phyloP scores from a whole-genome alignment of 2,113 vertebrate genomes.

The Cyanoramphus novaezelandiae region DNA sequence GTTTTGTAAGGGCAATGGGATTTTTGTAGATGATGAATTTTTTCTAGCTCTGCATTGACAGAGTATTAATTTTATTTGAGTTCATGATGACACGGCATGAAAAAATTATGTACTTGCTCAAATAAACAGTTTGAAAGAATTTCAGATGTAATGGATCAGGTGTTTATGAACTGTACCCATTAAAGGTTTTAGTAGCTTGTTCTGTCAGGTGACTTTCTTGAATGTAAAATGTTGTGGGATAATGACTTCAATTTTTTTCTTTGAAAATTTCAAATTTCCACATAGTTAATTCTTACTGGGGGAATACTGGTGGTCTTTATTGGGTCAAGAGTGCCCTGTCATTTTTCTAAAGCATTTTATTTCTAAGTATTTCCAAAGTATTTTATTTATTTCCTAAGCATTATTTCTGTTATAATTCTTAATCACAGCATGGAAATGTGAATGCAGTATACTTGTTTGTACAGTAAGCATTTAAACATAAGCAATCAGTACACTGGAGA shows the following conservation, averaged over 20 bases:
- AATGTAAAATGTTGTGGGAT: constrained; percentile 3
- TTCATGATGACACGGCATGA: constrained; percentile 5
- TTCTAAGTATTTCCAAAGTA: constrained; percentile 12
- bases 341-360: constrained; percentile 32
- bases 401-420: not conserved
- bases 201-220: constrained; percentile 36
- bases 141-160: constrained; percentile 45
- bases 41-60: not conserved
- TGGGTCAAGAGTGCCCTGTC: not conserved
- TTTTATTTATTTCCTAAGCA: constrained; percentile 29
- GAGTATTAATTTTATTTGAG: constrained; percentile 23
- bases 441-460: not conserved
- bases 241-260: constrained; percentile 28
- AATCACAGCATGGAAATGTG: not conserved
- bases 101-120: constrained; percentile 44
- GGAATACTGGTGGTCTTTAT: constrained; percentile 11
- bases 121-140: constrained; percentile 58
- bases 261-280: constrained; percentile 57
- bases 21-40: not conserved
- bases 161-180: constrained; percentile 18
- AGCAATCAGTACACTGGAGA: not conserved
- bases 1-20: not conserved
- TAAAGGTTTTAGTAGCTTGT: constrained; percentile 53
- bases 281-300: constrained; percentile 4
- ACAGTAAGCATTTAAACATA: not conserved